Percentiles rank a stretch among this genome's conserved stretches.
Evolutionary conservation across 1,140 invertebrate genomes (phyloP).

Genomic region (Anthonomus grandis): DNA sequence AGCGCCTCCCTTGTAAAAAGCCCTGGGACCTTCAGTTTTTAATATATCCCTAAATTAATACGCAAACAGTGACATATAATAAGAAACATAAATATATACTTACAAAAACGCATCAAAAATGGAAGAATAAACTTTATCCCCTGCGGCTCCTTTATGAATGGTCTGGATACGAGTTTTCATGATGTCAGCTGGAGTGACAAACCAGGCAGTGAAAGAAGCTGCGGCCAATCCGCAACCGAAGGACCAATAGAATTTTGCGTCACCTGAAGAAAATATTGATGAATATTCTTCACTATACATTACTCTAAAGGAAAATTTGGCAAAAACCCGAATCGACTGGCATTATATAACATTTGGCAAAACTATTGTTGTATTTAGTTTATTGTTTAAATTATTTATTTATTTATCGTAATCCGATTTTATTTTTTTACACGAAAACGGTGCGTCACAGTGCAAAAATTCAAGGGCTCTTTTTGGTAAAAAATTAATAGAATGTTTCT

Average conservation of each 20-base stretch:
- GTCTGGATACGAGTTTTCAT: conserved; percentile 97
- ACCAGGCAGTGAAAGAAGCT: conserved; percentile 81
- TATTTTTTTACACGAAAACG: too few species aligned
- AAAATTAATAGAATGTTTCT: too few species aligned
- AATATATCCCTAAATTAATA: conserved; percentile 77
- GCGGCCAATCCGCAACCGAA: conserved; percentile 87
- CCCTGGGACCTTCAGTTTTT: conserved; percentile 85
- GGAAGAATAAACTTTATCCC: conserved; percentile 81
- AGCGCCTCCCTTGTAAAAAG: conserved; percentile 96
- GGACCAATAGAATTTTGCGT: conserved; percentile 78
- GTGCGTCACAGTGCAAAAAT: too few species aligned
- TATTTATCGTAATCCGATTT: too few species aligned
- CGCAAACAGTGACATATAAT: too few species aligned
- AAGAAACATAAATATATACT: too few species aligned
- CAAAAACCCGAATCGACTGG: background rate
- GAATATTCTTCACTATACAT: too few species aligned
- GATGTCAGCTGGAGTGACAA: conserved; percentile 97
- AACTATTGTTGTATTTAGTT: too few species aligned
- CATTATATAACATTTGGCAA: background rate
- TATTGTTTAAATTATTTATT: too few species aligned
- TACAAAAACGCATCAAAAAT: conserved; percentile 62
- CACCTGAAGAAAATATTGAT: conserved; percentile 49
- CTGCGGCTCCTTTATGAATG: conserved; percentile 73
- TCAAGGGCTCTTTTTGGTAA: too few species aligned
- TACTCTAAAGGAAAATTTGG: background rate